Percentiles rank a stretch among this genome's conserved stretches.
phyloP scores from a whole-genome alignment of 1,140 invertebrate species.

The Oryzaephilus surinamensis region DNA sequence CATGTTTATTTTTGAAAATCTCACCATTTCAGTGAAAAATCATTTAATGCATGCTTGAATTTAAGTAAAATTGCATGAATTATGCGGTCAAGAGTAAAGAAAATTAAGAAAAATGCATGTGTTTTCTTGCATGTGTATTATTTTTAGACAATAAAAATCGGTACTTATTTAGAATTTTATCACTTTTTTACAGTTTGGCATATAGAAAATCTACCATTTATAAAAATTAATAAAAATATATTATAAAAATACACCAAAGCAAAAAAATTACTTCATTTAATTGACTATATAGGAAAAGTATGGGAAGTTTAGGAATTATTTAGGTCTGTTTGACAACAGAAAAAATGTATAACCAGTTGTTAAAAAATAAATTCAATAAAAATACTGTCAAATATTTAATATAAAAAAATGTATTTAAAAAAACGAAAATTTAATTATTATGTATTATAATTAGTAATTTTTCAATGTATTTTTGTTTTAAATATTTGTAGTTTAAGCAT shows the following conservation, averaged over 20 bases:
- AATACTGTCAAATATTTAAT: constrained; percentile 6
- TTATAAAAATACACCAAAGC: constrained; percentile 7
- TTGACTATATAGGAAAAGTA: constrained; percentile 1
- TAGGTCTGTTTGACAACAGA: constrained; percentile 6
- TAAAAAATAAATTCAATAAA: constrained; percentile 3
- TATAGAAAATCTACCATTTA: constrained; percentile 3
- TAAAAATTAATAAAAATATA: constrained; percentile 5
- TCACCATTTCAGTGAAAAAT: not conserved
- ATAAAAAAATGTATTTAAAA: no score
- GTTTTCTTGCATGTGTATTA: no score
- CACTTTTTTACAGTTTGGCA: constrained; percentile 9
- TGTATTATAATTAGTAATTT: constrained; percentile 7
- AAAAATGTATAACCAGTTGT: constrained; percentile 8
- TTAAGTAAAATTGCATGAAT: no score
- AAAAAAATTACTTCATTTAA: constrained; percentile 6
- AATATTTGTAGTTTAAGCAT: no score
- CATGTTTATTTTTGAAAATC: constrained; percentile 1
- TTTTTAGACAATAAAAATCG: no score
- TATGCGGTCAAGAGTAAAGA: no score
- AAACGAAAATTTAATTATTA: no score
- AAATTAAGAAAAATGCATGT: no score
- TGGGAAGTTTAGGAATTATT: constrained; percentile 5
- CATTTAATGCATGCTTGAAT: not conserved
- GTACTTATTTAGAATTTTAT: no score
- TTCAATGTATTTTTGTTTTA: constrained; percentile 9